Evolutionary conservation across 2,888 invertebrate species (phyloP).

Genomic region (Macropis europaea): DNA sequence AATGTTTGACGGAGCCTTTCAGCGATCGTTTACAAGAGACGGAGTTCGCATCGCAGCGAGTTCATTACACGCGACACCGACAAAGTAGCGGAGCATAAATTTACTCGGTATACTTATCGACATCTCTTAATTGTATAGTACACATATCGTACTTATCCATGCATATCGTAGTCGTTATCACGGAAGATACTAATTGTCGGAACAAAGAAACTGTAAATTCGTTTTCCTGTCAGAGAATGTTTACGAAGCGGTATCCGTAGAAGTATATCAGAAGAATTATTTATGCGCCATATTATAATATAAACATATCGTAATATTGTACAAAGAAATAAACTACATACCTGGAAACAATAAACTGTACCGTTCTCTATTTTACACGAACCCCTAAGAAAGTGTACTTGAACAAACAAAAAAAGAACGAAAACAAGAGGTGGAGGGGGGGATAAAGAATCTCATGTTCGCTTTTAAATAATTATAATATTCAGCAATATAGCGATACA

Average conservation of each 20-base stretch:
- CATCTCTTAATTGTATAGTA: slow-evolving; percentile 49
- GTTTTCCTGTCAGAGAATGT: slow-evolving; percentile 39
- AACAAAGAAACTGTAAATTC: slow-evolving; percentile 44
- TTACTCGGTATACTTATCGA: slow-evolving; percentile 33
- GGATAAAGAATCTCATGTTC: not conserved
- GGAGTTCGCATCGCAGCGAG: not conserved
- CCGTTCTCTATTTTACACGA: no score
- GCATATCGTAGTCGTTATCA: slow-evolving; percentile 48
- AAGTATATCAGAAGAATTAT: slow-evolving; percentile 36
- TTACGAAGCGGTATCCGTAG: slow-evolving; percentile 38
- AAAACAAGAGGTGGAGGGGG: not conserved
- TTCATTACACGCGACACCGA: slow-evolving; percentile 11
- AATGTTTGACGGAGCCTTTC: not conserved
- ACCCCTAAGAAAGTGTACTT: not conserved
- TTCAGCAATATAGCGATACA: slow-evolving; percentile 59
- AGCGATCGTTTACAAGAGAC: slow-evolving; percentile 19
- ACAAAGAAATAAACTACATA: slow-evolving; percentile 61
- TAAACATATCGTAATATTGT: slow-evolving; percentile 60
- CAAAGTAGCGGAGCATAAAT: slow-evolving; percentile 29
- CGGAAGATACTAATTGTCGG: slow-evolving; percentile 13
- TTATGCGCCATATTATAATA: slow-evolving; percentile 53
- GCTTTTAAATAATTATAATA: slow-evolving; percentile 59
- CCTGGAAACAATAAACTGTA: slow-evolving; percentile 10
- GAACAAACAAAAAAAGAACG: not conserved
- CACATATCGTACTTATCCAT: slow-evolving; percentile 51